These are phyloP conservation scores for Leptopilina syphax DNA, from an alignment of 2,888 invertebrate species.

Conservation along the genomic window DNA sequence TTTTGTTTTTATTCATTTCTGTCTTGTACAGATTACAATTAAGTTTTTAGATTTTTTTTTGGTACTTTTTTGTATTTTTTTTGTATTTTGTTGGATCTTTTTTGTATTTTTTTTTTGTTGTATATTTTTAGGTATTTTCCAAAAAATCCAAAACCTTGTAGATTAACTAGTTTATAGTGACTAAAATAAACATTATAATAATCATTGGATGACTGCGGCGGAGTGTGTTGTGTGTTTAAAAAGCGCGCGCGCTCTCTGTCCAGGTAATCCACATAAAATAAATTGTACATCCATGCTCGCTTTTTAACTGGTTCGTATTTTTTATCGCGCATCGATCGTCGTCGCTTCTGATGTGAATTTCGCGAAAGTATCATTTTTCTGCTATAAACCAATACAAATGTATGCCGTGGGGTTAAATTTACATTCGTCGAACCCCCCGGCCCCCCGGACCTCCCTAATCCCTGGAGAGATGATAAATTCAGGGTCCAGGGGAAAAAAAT, in stretches of 20 bases:
- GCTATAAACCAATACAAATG: conserved; percentile 23
- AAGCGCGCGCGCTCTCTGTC: not conserved
- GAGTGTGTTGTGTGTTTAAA: not conserved
- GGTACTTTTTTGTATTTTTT: not conserved
- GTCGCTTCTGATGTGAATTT: not conserved
- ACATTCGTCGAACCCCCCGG: conserved; percentile 3
- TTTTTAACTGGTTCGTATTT: conserved; percentile 1
- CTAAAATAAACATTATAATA: conserved; percentile 39
- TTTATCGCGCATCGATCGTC: conserved; percentile 15
- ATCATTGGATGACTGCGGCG: conserved; percentile 15
- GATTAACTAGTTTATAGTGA: conserved; percentile 39
- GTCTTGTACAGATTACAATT: not conserved
- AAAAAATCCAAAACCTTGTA: conserved; percentile 12
- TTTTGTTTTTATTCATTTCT: not conserved
- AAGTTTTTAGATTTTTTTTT: not conserved
- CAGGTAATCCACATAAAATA: conserved; percentile 22
- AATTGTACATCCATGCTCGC: conserved; percentile 38
- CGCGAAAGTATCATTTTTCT: conserved; percentile 10
- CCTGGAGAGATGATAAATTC: too few relatives aligned
- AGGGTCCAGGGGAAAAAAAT: not conserved
- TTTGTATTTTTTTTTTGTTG: not conserved
- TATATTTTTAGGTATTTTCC: conserved; percentile 21
- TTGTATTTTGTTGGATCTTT: not conserved
- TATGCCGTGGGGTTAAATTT: conserved; percentile 7
- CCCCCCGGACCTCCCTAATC: too few relatives aligned